These are phyloP conservation scores for Spea multiplicata DNA, from an alignment of 2,113 vertebrate species.

Conservation along the genomic window DNA sequence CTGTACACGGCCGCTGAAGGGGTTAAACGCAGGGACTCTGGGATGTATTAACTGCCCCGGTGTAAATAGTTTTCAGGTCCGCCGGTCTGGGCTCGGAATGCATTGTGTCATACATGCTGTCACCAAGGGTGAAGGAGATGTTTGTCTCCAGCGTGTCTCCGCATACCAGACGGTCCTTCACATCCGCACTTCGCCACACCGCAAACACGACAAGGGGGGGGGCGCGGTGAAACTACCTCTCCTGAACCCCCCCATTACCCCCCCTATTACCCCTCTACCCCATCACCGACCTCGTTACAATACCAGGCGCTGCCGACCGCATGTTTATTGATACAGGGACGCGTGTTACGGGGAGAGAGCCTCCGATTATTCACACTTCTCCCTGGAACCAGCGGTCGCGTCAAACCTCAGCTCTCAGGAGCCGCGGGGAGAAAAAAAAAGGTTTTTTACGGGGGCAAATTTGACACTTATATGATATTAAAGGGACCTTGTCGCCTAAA, in stretches of 20 bases:
- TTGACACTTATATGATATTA: no score
- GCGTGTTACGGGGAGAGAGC: not conserved
- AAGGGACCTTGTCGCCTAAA: no score
- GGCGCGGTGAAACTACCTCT: not conserved
- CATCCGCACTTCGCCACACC: not conserved
- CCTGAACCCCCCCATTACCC: not conserved
- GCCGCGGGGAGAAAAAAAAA: no score
- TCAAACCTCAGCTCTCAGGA: not conserved
- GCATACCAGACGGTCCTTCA: constrained; percentile 20
- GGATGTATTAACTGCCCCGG: not conserved
- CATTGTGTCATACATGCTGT: not conserved
- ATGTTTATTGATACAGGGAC: not conserved
- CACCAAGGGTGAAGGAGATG: not conserved
- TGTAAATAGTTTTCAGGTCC: not conserved
- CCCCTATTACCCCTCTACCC: not conserved
- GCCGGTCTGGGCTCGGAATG: not conserved
- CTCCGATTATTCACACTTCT: not conserved
- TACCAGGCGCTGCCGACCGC: not conserved
- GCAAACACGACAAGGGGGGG: not conserved
- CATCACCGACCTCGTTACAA: not conserved
- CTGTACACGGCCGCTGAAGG: no score
- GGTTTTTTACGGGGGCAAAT: no score
- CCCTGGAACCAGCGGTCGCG: not conserved
- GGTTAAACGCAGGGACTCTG: not conserved
- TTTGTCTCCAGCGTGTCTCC: constrained; percentile 4